Evolutionary conservation across 2,113 vertebrate species (phyloP).

Genomic region (Neolamprologus toae): DNA sequence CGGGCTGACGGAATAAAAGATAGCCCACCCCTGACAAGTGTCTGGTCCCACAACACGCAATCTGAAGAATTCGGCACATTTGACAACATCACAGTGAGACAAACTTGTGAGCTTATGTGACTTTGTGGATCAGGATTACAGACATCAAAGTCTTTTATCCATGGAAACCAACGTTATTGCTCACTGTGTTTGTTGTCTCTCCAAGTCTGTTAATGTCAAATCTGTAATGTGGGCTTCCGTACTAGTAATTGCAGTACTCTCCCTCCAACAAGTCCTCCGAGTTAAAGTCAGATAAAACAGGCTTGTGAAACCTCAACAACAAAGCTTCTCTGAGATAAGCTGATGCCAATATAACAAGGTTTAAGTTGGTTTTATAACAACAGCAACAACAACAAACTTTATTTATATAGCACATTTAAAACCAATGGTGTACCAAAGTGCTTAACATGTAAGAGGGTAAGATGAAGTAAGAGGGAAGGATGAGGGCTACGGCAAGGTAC

Average conservation of each 20-base stretch:
- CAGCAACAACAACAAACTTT: background rate
- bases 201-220: background rate
- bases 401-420: background rate
- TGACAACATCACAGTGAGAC: conserved; percentile 15
- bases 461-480: background rate
- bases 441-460: background rate
- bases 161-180: background rate
- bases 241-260: background rate
- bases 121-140: conserved; percentile 14
- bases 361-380: background rate
- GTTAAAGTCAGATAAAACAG: background rate
- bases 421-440: background rate
- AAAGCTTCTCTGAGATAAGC: background rate
- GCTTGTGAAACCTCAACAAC: background rate
- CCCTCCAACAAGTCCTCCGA: background rate
- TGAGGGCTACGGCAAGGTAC: background rate
- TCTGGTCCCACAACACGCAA: conserved; percentile 9
- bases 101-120: background rate
- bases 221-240: background rate
- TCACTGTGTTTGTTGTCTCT: background rate
- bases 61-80: conserved; percentile 1
- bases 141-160: background rate
- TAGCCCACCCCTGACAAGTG: conserved; percentile 26
- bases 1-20: conserved; percentile 41
- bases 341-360: background rate